phyloP scores from a whole-genome alignment of 2,888 invertebrate genomes.

The Harmothoe impar region DNA sequence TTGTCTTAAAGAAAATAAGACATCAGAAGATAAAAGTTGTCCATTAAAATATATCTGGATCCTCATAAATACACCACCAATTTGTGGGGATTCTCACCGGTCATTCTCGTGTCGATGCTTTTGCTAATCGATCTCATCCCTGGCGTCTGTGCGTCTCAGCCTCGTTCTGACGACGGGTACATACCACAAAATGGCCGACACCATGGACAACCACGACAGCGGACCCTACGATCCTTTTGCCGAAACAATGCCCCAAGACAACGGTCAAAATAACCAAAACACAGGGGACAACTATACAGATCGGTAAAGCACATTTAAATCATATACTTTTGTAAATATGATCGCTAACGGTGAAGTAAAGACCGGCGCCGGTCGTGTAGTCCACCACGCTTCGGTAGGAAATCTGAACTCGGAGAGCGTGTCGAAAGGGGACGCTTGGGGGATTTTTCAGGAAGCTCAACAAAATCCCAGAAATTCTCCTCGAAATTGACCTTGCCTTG shows the following conservation, averaged over 20 bases:
- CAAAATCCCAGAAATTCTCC: background rate
- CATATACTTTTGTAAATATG: background rate
- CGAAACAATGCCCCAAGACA: slow-evolving; percentile 58
- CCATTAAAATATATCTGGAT: too few species aligned
- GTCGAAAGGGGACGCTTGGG: background rate
- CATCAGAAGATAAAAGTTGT: too few species aligned
- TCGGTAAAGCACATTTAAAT: background rate
- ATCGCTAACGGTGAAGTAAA: background rate
- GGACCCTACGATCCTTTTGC: slow-evolving; percentile 50
- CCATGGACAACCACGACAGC: slow-evolving; percentile 29
- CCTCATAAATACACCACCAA: too few species aligned
- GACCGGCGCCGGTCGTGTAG: background rate
- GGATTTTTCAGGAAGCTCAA: slow-evolving; percentile 8
- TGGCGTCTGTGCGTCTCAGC: background rate
- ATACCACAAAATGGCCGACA: slow-evolving; percentile 51
- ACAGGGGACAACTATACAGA: background rate
- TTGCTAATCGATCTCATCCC: too few species aligned
- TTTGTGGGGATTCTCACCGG: too few species aligned
- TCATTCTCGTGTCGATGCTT: too few species aligned
- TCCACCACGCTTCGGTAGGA: too few species aligned
- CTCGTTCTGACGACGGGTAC: background rate
- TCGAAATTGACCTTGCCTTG: too few species aligned
- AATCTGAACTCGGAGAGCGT: background rate
- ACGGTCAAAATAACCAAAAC: background rate
- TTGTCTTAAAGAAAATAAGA: too few species aligned